Conservation (phyloP, 1,140 invertebrate species). For the Drosophila tsacasi region DNA sequence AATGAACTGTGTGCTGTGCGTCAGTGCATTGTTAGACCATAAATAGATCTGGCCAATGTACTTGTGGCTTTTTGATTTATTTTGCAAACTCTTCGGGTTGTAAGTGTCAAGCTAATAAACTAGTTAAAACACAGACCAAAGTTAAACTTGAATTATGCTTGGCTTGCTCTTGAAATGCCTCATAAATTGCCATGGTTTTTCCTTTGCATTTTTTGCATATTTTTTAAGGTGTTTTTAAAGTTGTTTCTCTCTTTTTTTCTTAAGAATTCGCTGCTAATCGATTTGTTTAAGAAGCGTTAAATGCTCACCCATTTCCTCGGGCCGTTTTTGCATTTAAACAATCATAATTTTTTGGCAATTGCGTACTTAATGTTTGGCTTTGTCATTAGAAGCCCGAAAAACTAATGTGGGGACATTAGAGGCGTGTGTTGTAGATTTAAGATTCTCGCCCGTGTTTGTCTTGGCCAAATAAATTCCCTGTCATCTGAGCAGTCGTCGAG, state of each 20-base stretch:
- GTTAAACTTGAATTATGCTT: conserved; percentile 11
- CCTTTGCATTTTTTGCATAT: not conserved
- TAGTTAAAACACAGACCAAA: not conserved
- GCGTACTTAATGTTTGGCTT: conserved; percentile 30
- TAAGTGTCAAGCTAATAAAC: not conserved
- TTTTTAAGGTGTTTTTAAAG: no score
- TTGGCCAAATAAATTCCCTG: conserved; percentile 34
- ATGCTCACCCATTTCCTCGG: conserved; percentile 9
- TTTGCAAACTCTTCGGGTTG: no score
- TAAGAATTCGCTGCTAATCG: conserved; percentile 2
- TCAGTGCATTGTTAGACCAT: conserved; percentile 30
- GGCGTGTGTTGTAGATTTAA: conserved; percentile 60
- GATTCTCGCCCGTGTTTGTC: conserved; percentile 18
- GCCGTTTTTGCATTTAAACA: conserved; percentile 2
- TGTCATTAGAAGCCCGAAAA: conserved; percentile 35
- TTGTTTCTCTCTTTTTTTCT: not conserved
- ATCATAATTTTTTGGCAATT: conserved; percentile 26
- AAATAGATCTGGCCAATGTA: conserved; percentile 4
- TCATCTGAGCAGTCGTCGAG: conserved; percentile 19
- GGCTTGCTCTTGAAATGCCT: not conserved
- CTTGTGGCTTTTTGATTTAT: not conserved
- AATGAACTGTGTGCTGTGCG: conserved; percentile 30
- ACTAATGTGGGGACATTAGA: conserved; percentile 49
- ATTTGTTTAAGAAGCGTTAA: conserved; percentile 11
- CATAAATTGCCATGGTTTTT: conserved; percentile 1